Conservation (phyloP, 1,140 invertebrate species). For the Drosophila mayri region DNA sequence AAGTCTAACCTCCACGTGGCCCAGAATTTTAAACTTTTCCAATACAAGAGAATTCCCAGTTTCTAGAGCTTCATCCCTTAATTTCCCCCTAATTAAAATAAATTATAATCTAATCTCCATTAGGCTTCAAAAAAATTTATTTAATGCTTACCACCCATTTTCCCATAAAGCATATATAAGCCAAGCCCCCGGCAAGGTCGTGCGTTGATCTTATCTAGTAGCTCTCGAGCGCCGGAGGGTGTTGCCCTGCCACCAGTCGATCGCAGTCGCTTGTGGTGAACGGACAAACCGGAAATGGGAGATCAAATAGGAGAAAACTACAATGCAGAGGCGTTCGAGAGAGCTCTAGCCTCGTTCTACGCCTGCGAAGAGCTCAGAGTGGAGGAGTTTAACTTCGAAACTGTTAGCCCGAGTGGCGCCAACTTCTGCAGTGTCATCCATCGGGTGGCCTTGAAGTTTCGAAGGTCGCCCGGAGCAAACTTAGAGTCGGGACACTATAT, state of each 20-base stretch:
- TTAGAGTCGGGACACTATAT: constrained; percentile 40
- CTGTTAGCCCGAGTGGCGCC: constrained; percentile 48
- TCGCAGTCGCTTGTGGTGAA: constrained; percentile 12
- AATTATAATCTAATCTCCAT: background rate
- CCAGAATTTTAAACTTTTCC: background rate
- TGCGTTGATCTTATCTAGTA: constrained; percentile 3
- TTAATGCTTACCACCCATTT: background rate
- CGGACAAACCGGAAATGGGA: constrained; percentile 39
- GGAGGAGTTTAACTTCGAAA: constrained; percentile 40
- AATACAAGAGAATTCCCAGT: background rate
- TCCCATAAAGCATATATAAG: background rate
- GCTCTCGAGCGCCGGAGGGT: background rate
- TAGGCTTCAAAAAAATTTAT: background rate
- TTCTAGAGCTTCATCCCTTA: background rate
- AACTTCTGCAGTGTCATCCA: constrained; percentile 72
- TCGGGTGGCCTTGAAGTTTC: constrained; percentile 56
- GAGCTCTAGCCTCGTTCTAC: constrained; percentile 48
- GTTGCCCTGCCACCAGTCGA: constrained; percentile 30
- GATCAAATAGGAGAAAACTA: constrained; percentile 3
- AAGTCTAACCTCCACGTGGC: background rate
- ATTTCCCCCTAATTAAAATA: background rate
- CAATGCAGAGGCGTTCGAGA: constrained; percentile 41
- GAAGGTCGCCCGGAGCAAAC: constrained; percentile 17
- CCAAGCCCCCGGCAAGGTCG: background rate
- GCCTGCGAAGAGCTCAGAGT: constrained; percentile 40